Evolutionary conservation across 2,888 invertebrate species (phyloP).

Genomic region (Steinernema scapterisci): DNA sequence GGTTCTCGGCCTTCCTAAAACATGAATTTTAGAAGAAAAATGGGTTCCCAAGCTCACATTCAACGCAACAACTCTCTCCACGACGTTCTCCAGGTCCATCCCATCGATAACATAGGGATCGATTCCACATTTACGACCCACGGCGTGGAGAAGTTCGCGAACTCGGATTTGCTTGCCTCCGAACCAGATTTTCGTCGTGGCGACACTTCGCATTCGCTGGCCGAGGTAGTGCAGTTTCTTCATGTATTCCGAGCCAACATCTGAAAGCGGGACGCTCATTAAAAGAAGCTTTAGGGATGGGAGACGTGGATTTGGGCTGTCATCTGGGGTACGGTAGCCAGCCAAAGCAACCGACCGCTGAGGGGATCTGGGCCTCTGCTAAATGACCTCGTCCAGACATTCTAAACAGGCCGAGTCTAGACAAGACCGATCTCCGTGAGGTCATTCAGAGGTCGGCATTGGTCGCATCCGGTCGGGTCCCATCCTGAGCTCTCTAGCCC

Average conservation of each 20-base stretch:
- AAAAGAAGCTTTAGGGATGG: no score
- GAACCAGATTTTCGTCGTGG: conserved; percentile 65
- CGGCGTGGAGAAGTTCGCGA: conserved; percentile 63
- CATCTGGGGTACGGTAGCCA: no score
- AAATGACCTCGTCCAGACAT: no score
- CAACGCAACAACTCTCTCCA: conserved; percentile 64
- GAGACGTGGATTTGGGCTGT: no score
- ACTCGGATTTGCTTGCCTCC: conserved; percentile 66
- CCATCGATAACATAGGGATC: conserved; percentile 63
- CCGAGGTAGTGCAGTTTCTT: conserved; percentile 66
- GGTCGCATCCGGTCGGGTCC: no score
- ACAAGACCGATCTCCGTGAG: no score
- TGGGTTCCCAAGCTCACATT: conserved; percentile 46
- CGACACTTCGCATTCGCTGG: conserved; percentile 64
- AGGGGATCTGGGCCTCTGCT: no score
- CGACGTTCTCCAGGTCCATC: conserved; percentile 66
- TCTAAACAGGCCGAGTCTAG: no score
- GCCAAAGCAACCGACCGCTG: no score
- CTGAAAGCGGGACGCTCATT: conserved; percentile 42
- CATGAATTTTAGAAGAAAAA: no score
- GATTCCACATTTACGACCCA: conserved; percentile 66
- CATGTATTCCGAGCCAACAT: conserved; percentile 66
- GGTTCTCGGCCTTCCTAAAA: conserved; percentile 61
- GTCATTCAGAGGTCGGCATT: no score
- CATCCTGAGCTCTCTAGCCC: no score